A percentile compares a stretch with the other conserved stretches of the same genome.
These are phyloP conservation scores for Folsomia candida DNA, from an alignment of 2,888 invertebrate genomes.

Conservation along the genomic window DNA sequence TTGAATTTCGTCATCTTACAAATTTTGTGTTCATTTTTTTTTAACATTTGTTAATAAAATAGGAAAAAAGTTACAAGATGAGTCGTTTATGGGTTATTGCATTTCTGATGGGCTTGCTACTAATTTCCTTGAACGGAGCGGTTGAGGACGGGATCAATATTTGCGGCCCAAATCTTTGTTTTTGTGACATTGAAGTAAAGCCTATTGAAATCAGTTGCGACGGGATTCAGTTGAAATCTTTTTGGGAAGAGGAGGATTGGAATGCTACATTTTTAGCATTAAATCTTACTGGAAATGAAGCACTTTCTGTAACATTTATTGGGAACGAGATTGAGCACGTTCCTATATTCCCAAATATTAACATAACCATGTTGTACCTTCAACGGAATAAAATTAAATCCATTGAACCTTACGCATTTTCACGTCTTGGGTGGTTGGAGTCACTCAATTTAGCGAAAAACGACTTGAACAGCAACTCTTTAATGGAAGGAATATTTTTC, in stretches of 20 bases:
- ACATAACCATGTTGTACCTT: constrained; percentile 31
- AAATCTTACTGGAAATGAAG: constrained; percentile 6
- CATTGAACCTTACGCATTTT: constrained; percentile 42
- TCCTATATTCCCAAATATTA: constrained; percentile 25
- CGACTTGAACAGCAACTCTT: constrained; percentile 23
- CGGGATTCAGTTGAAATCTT: constrained; percentile 10
- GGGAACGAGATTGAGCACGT: constrained; percentile 29
- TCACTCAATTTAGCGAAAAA: constrained; percentile 43
- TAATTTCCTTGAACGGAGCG: too few species aligned
- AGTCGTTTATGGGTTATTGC: too few species aligned
- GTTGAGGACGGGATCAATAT: constrained; percentile 22
- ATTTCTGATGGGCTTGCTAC: too few species aligned
- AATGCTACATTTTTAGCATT: constrained; percentile 30
- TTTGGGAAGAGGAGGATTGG: constrained; percentile 36
- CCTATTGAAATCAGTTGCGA: constrained; percentile 22
- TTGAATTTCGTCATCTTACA: too few species aligned
- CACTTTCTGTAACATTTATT: constrained; percentile 33
- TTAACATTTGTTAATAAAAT: too few species aligned
- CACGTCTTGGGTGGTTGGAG: constrained; percentile 28
- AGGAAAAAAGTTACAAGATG: too few species aligned
- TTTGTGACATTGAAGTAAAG: constrained; percentile 7
- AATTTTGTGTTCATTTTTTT: too few species aligned
- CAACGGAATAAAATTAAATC: constrained; percentile 30
- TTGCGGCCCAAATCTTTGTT: constrained; percentile 18
- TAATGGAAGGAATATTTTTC: constrained; percentile 37